These are phyloP conservation scores for Molothrus aeneus DNA, from an alignment of 2,797 vertebrate genomes.

Conservation along the genomic window DNA sequence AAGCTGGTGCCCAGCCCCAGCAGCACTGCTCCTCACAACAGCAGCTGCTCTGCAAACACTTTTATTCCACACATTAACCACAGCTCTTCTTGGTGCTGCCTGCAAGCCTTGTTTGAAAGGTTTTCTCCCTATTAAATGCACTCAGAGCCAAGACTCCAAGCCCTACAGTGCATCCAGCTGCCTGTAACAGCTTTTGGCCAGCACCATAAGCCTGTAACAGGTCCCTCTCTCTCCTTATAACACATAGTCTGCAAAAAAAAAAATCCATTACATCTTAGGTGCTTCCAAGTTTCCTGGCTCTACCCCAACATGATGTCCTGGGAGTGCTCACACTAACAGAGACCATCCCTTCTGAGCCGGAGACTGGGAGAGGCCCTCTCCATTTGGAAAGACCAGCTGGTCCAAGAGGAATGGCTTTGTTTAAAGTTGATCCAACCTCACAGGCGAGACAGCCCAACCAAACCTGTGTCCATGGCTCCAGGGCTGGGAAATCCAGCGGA, in stretches of 20 bases:
- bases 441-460: slow-evolving; percentile 49
- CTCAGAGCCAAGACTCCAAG: slow-evolving; percentile 41
- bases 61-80: slow-evolving; percentile 8
- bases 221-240: not conserved
- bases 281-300: slow-evolving; percentile 23
- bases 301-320: not conserved
- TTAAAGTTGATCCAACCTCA: slow-evolving; percentile 56
- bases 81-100: not conserved
- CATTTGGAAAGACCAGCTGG: slow-evolving; percentile 23
- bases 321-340: not conserved
- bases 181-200: not conserved
- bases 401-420: slow-evolving; percentile 35
- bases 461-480: not conserved
- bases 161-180: not conserved
- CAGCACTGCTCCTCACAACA: slow-evolving; percentile 4
- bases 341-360: not conserved
- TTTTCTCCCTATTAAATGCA: not conserved
- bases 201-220: not conserved
- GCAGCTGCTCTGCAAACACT: slow-evolving; percentile 37
- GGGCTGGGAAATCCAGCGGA: slow-evolving; percentile 56
- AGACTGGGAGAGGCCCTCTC: slow-evolving; percentile 38
- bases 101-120: not conserved
- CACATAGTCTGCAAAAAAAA: not conserved
- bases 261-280: not conserved
- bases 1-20: slow-evolving; percentile 12